These are phyloP conservation scores for Pedionomus torquatus DNA, from an alignment of 2,113 vertebrate species.

Conservation along the genomic window DNA sequence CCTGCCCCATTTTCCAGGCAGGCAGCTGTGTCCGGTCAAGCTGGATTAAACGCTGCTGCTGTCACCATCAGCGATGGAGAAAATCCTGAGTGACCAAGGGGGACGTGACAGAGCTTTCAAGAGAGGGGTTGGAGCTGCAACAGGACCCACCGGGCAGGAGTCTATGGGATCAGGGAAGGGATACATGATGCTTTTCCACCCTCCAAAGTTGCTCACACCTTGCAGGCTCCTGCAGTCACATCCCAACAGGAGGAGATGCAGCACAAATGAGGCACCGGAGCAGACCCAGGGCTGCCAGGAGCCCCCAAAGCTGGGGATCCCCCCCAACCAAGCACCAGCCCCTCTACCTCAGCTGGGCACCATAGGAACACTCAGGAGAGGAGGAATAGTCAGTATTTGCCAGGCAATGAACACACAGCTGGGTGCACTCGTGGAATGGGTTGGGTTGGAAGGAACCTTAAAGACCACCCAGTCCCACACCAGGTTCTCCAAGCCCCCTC, in stretches of 20 bases:
- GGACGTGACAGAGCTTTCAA: background rate
- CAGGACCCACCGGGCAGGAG: background rate
- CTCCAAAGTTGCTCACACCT: rapidly evolving
- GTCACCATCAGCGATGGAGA: background rate
- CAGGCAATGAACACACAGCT: rapidly evolving
- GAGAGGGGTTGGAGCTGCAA: background rate
- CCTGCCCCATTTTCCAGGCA: background rate
- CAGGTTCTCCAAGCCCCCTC: background rate
- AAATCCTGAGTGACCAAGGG: rapidly evolving
- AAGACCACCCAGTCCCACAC: background rate
- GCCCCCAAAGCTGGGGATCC: background rate
- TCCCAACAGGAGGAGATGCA: background rate
- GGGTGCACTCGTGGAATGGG: background rate
- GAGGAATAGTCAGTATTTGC: rapidly evolving
- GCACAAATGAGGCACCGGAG: rapidly evolving
- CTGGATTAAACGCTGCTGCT: background rate
- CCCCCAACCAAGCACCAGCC: background rate
- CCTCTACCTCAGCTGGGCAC: background rate
- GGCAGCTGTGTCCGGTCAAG: background rate
- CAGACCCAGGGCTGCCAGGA: background rate
- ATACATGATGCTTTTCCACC: rapidly evolving
- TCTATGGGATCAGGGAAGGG: background rate
- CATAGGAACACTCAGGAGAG: rapidly evolving
- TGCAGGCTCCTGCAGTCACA: rapidly evolving
- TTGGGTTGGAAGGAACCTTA: background rate